Evolutionary conservation across 53 echinoderm and acorn worm genomes (phyloP), one percentile per base, ranked within the genome.

Genomic region (Hippasteria phrygiana): DNA sequence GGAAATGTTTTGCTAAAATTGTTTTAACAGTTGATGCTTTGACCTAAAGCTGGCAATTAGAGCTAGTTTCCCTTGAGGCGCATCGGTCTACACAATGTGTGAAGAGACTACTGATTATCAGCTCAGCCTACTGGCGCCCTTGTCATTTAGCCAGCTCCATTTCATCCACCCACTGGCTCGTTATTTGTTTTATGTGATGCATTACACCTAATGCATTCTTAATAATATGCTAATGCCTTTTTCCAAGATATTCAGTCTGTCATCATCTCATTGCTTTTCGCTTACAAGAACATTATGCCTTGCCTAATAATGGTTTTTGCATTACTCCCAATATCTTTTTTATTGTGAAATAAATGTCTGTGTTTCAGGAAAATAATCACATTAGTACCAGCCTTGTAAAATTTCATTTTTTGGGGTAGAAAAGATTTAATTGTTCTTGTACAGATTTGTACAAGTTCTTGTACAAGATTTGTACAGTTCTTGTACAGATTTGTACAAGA

Each of bases 111-210:
- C 16, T 54, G 54, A 54, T 3, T 22, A 59, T 59, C 59, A n/a
- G 22, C n/a, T 24, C 59, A 59, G 59, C 59, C 59, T 22, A 59
- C 59, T 59, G 59, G 26, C 59, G 59, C 59, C 59, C 59, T 59
- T 59, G 59, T 59, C 59, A 59, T 59, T 59, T 17, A 59, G 59
- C 59, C 26, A 20, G 59, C 26, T 24, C 26, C 8, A 59, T 59
- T 59, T 18, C 59, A 59, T 59, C 59, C 24, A 59, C 26, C 59
- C 59, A 59, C 59, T 59, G n/a, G 59, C 59, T 59, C 7, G 16
- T 18, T 59, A 59, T 59, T 59, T 59, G 26, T 59, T 26, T 59
- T 24, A 59, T 24, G 59, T 59, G 59, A 59, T 59, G 26, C 59
- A 59, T 14, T 59, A 59, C 20, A 59, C 26, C 59, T 18, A 59